Evolutionary conservation across 2,888 invertebrate genomes (phyloP).

Genomic region (Ophioninae sp.): DNA sequence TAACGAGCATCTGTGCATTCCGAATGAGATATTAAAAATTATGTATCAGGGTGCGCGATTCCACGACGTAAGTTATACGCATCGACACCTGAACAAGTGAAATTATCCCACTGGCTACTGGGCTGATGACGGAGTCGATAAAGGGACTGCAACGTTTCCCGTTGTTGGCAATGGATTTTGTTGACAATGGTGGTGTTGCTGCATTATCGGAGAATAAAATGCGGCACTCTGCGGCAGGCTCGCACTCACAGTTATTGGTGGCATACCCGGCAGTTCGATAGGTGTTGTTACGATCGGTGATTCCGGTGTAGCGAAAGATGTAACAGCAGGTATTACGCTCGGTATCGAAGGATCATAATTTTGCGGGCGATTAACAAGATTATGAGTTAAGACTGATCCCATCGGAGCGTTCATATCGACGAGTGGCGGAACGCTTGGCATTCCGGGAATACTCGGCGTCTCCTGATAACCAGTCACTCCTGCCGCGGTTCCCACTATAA

Average conservation of each 20-base stretch:
- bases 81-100: conserved; percentile 25
- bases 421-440: conserved; percentile 74
- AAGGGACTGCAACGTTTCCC: conserved; percentile 58
- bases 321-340: conserved; percentile 73
- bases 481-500: conserved; percentile 60
- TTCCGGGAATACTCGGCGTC: conserved; percentile 78
- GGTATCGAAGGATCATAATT: conserved; percentile 68
- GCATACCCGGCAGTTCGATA: conserved; percentile 89
- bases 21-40: conserved; percentile 16
- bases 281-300: conserved; percentile 84
- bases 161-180: conserved; percentile 67
- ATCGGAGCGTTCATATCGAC: conserved; percentile 51
- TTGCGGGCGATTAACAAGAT: conserved; percentile 56
- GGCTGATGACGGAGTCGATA: conserved; percentile 69
- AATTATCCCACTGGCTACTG: conserved; percentile 67
- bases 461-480: conserved; percentile 66
- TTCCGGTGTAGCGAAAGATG: conserved; percentile 73
- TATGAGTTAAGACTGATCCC: conserved; percentile 43
- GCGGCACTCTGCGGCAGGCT: conserved; percentile 83
- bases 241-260: conserved; percentile 90
- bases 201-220: conserved; percentile 72
- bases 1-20: conserved; percentile 1
- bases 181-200: conserved; percentile 62
- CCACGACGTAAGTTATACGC: conserved; percentile 24
- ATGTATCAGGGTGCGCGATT: conserved; percentile 45